These are phyloP conservation scores for Nymphalis urticae DNA, from an alignment of 2,888 invertebrate genomes.

Conservation along the genomic window DNA sequence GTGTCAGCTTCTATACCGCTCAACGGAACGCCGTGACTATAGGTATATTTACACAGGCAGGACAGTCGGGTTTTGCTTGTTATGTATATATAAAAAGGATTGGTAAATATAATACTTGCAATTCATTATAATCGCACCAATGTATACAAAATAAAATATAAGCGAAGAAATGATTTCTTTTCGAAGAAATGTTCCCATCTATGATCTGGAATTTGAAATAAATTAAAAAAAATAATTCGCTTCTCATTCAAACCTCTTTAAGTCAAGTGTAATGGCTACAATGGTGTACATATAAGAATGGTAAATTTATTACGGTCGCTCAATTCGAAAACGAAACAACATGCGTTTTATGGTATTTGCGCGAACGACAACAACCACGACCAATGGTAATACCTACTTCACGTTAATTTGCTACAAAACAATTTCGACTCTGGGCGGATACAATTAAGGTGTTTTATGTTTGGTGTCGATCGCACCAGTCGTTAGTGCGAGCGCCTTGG, in stretches of 20 bases:
- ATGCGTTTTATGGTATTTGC: slow-evolving; percentile 61
- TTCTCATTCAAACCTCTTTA: slow-evolving; percentile 29
- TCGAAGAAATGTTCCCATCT: background rate
- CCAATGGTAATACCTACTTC: slow-evolving; percentile 67
- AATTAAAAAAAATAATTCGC: slow-evolving; percentile 13
- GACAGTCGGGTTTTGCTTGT: too few species aligned
- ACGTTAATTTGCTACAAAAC: slow-evolving; percentile 21
- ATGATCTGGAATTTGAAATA: background rate
- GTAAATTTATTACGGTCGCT: slow-evolving; percentile 71
- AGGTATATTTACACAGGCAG: too few species aligned
- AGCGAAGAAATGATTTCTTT: too few species aligned
- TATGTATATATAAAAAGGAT: too few species aligned
- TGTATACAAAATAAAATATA: background rate
- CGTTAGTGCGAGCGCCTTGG: slow-evolving; percentile 51
- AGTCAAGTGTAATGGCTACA: slow-evolving; percentile 32
- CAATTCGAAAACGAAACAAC: slow-evolving; percentile 52
- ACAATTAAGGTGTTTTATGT: slow-evolving; percentile 13
- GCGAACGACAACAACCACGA: slow-evolving; percentile 58
- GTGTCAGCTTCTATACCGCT: too few species aligned
- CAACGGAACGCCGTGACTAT: too few species aligned
- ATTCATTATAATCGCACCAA: too few species aligned
- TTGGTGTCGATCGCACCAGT: background rate
- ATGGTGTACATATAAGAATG: slow-evolving; percentile 41
- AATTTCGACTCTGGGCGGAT: slow-evolving; percentile 39
- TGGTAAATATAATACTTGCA: too few species aligned